phyloP scores from a whole-genome alignment of 92 coral and sea anemone genomes.

The Pocillopora grandis region DNA sequence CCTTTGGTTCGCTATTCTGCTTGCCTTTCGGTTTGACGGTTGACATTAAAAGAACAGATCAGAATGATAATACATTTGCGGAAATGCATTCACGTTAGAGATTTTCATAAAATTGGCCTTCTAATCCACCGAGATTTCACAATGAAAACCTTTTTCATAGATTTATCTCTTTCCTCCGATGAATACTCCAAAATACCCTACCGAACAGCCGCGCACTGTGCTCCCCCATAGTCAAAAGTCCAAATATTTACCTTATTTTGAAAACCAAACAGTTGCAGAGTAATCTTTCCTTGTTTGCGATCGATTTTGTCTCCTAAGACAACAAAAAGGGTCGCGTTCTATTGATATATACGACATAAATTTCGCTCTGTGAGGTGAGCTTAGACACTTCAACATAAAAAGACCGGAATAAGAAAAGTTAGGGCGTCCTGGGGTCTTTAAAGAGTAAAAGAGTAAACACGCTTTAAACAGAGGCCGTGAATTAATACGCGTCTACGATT shows the following conservation, averaged over 20 bases:
- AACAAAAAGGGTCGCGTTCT: neutral
- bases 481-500: neutral
- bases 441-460: slow-evolving; percentile 13
- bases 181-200: neutral
- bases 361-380: neutral
- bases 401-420: slow-evolving; percentile 8
- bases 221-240: neutral
- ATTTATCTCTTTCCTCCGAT: neutral
- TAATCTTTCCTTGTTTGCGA: neutral
- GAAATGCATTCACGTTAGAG: neutral
- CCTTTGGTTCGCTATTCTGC: neutral
- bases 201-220: neutral
- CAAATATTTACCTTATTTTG: neutral
- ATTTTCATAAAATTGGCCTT: slow-evolving; percentile 18
- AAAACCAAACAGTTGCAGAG: neutral
- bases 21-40: neutral
- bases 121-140: slow-evolving; percentile 24
- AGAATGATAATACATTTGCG: neutral
- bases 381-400: slow-evolving; percentile 22
- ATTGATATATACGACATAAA: neutral
- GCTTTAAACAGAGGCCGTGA: slow-evolving; percentile 15
- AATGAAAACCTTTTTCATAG: slow-evolving; percentile 12
- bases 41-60: neutral
- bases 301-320: neutral
- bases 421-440: neutral